Evolutionary conservation across 2,888 invertebrate species (phyloP), one percentile per base, ranked within the genome.

Genomic region (Harpalus rufipes): DNA sequence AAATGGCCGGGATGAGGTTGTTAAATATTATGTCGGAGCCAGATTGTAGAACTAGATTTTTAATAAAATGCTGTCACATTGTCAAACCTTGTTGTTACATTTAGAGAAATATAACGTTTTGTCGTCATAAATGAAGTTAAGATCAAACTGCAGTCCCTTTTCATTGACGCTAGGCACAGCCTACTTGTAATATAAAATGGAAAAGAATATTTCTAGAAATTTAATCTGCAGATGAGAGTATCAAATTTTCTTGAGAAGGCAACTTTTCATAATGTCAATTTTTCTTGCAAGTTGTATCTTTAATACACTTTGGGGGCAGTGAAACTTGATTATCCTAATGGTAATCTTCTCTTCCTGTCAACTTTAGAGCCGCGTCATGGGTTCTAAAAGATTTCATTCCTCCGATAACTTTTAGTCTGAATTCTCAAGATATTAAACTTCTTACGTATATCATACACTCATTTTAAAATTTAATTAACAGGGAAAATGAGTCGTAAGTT

Each of bases 271-370:
- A 18, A 61, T 21, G 7, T 61, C 63, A 63, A 63, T 1, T 21
- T 25, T 25, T 63, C 63, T 12, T 7, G 63, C 25, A 63, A 63
- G 25, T 25, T 63, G 63, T 63, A 25, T 63, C 21, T 61, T 61
- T 25, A 25, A 61, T 61, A 21, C 4, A 63, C 12, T 63, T 63
- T 63, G 59, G 7, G 63, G 25, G 18, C 63, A 21, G 0, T 21
- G 63, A 63, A 63, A 63, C 63, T 32, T 63, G 61, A 61, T 61
- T 61, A 61, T 8, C 18, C 61, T 61, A 61, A 61, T 61, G 61
- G 61, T 61, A 21, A 21, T 0, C 18, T 10, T 12, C 8, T 2
- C 18, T 61, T 18, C 18, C 63, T 63, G 12, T 63, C 25, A 63
- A 63, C 25, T 63, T 63, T 63, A 21, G 1, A 21, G 21, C 3